Conservation (phyloP, 2,797 vertebrate genomes). For the Sebastes alutus region DNA sequence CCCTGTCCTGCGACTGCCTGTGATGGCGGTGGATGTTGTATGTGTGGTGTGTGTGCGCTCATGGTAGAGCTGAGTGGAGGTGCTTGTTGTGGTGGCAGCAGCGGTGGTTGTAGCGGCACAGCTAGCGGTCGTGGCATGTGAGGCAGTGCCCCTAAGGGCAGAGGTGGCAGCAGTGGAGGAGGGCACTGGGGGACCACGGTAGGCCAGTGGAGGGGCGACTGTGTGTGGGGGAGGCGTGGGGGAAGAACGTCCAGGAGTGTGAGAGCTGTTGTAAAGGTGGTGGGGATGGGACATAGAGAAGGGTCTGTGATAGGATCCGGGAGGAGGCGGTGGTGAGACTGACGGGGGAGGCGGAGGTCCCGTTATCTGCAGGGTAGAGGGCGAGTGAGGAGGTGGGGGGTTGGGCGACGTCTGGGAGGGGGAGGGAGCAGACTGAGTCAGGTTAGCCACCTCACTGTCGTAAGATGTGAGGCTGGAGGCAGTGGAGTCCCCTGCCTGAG, state of each 20-base stretch:
- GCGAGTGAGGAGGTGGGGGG: constrained; percentile 69
- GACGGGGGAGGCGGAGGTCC: constrained; percentile 79
- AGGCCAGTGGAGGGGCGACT: constrained; percentile 75
- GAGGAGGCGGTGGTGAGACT: constrained; percentile 82
- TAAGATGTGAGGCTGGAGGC: constrained; percentile 94
- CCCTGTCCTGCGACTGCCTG: constrained; percentile 71
- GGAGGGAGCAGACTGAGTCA: constrained; percentile 87
- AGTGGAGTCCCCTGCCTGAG: constrained; percentile 90
- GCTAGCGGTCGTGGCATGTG: constrained; percentile 67
- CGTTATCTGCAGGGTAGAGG: constrained; percentile 70
- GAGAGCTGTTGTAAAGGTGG: constrained; percentile 83
- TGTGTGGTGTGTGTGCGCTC: constrained; percentile 69
- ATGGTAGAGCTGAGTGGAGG: constrained; percentile 74
- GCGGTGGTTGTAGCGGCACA: constrained; percentile 72
- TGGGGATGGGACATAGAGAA: constrained; percentile 79
- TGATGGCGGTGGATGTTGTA: constrained; percentile 59
- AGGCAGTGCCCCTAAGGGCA: constrained; percentile 56
- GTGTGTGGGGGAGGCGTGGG: constrained; percentile 80
- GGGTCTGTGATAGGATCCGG: constrained; percentile 80
- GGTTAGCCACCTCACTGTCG: constrained; percentile 93
- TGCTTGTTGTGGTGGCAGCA: constrained; percentile 75
- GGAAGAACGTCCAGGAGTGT: constrained; percentile 79
- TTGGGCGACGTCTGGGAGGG: constrained; percentile 82
- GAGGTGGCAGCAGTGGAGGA: constrained; percentile 59
- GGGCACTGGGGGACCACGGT: constrained; percentile 64